These are phyloP conservation scores for Nymphalis urticae DNA, from an alignment of 2,888 invertebrate genomes.

Conservation along the genomic window DNA sequence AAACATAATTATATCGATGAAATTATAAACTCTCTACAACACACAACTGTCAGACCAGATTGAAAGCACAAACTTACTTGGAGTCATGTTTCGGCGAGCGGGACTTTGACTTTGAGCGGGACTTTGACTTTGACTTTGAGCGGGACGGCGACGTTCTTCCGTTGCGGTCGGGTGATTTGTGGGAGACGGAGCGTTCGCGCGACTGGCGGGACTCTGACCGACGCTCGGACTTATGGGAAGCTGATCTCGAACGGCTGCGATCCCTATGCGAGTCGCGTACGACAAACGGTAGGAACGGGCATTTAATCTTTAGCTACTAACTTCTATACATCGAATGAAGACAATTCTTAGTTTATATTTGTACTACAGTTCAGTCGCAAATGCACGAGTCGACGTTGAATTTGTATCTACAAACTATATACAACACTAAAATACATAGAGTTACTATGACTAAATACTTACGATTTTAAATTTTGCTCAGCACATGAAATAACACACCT, in stretches of 20 bases:
- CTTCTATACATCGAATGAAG: slow-evolving; percentile 29
- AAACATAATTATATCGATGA: slow-evolving; percentile 4
- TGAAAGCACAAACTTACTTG: slow-evolving; percentile 72
- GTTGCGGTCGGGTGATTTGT: slow-evolving; percentile 51
- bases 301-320: slow-evolving; percentile 32
- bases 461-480: slow-evolving; percentile 76
- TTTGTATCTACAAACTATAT: slow-evolving; percentile 10
- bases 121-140: slow-evolving; percentile 68
- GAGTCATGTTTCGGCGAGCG: slow-evolving; percentile 66
- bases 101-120: slow-evolving; percentile 75
- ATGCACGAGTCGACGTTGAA: neutral
- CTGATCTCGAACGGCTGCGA: slow-evolving; percentile 67
- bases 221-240: slow-evolving; percentile 54
- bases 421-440: slow-evolving; percentile 17
- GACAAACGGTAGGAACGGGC: slow-evolving; percentile 33
- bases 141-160: slow-evolving; percentile 52
- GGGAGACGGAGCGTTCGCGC: slow-evolving; percentile 43
- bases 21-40: slow-evolving; percentile 44
- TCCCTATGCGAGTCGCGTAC: slow-evolving; percentile 57
- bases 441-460: slow-evolving; percentile 55
- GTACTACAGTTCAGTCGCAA: neutral
- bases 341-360: slow-evolving; percentile 1
- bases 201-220: slow-evolving; percentile 54
- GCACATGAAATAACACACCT: slow-evolving; percentile 77
- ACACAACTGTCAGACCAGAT: slow-evolving; percentile 54